These are phyloP conservation scores for Coturnix japonica DNA, from an alignment of 2,113 vertebrate genomes.

Conservation along the genomic window DNA sequence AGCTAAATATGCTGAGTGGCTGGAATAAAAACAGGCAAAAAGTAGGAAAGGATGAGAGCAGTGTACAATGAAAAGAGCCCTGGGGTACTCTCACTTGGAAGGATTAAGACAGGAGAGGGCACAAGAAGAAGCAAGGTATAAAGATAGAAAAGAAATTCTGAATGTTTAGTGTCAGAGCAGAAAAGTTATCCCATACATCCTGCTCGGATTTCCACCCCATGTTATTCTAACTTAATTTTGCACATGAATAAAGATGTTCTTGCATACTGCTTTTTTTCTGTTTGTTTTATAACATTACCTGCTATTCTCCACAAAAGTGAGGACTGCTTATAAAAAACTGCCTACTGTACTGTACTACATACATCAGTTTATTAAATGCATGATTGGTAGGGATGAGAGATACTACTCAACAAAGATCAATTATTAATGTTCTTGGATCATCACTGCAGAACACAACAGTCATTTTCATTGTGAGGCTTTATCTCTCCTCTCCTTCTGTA, in stretches of 20 bases:
- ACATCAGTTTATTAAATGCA: conserved; percentile 23
- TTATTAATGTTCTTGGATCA: conserved; percentile 53
- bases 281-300: background rate
- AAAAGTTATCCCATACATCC: background rate
- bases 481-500: conserved; percentile 2
- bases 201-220: background rate
- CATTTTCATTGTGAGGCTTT: conserved; percentile 45
- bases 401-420: background rate
- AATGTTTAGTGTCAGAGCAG: background rate
- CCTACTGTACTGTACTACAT: background rate
- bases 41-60: background rate
- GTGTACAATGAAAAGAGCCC: background rate
- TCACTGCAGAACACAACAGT: conserved; percentile 6
- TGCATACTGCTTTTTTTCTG: background rate
- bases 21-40: background rate
- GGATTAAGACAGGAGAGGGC: background rate
- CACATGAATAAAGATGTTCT: background rate
- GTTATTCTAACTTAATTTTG: background rate
- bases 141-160: background rate
- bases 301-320: background rate
- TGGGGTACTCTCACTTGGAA: background rate
- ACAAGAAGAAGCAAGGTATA: background rate
- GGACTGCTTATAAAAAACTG: background rate
- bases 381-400: background rate
- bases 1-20: background rate